Conservation (phyloP, 2,797 vertebrate genomes). For the Acanthurus lineatus region DNA sequence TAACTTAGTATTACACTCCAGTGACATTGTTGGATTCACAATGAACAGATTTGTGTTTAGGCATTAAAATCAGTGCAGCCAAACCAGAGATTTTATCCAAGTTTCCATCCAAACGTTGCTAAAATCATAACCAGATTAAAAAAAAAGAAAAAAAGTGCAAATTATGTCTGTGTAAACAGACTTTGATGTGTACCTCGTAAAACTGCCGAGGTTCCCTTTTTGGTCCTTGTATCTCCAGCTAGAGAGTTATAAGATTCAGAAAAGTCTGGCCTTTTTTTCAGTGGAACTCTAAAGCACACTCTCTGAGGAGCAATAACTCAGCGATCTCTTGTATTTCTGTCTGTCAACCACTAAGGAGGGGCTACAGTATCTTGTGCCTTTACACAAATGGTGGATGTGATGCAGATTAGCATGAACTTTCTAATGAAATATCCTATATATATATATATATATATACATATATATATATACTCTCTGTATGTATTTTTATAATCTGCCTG, state of each 20-base stretch:
- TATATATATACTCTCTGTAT: slow-evolving; percentile 70
- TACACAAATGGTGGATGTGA: slow-evolving; percentile 70
- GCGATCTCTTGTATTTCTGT: slow-evolving; percentile 70
- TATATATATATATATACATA: slow-evolving; percentile 61
- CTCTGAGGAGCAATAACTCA: slow-evolving; percentile 65
- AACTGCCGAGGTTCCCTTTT: slow-evolving; percentile 20
- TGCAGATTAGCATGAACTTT: slow-evolving; percentile 75
- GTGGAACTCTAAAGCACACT: slow-evolving; percentile 76
- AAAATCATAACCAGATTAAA: not conserved
- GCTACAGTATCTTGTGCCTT: slow-evolving; percentile 79
- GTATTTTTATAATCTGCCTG: slow-evolving; percentile 82
- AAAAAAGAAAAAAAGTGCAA: not conserved
- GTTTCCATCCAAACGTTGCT: not conserved
- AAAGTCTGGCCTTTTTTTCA: slow-evolving; percentile 59
- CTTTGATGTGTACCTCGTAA: not conserved
- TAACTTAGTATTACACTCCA: too few species aligned
- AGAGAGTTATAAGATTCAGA: slow-evolving; percentile 33
- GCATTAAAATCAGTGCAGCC: not conserved
- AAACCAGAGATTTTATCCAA: not conserved
- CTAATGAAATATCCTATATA: slow-evolving; percentile 66
- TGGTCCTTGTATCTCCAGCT: slow-evolving; percentile 11
- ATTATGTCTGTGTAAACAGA: not conserved
- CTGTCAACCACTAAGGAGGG: slow-evolving; percentile 69
- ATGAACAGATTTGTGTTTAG: too few species aligned
- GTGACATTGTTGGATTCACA: not conserved